Evolutionary conservation across 1,140 invertebrate genomes (phyloP).

Genomic region (Pectinophora gossypiella): DNA sequence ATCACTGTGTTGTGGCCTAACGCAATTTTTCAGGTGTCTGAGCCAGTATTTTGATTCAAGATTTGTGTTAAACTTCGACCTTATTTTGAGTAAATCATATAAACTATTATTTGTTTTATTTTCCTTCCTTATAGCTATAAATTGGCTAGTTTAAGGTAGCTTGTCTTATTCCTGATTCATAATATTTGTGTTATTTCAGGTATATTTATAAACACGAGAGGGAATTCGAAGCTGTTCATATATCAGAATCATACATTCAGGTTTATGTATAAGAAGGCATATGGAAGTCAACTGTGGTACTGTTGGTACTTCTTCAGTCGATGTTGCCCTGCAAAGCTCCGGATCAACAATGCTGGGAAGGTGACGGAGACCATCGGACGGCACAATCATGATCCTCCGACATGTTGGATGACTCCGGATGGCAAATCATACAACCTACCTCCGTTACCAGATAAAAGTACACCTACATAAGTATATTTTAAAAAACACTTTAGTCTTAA

Average conservation of each 20-base stretch:
- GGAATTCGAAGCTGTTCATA: slow-evolving; percentile 67
- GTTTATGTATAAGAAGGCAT: slow-evolving; percentile 70
- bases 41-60: too few species aligned
- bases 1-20: too few species aligned
- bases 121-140: slow-evolving; percentile 21
- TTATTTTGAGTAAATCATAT: background rate
- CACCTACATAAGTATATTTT: slow-evolving; percentile 20
- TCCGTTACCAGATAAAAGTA: slow-evolving; percentile 42
- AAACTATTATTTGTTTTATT: slow-evolving; percentile 26
- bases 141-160: background rate
- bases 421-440: slow-evolving; percentile 63
- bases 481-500: too few species aligned
- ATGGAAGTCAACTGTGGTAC: slow-evolving; percentile 68
- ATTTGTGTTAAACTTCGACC: too few species aligned
- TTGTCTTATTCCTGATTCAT: background rate
- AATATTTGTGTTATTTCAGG: slow-evolving; percentile 40
- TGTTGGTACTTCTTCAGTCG: slow-evolving; percentile 70
- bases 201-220: slow-evolving; percentile 69
- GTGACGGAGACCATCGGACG: slow-evolving; percentile 61
- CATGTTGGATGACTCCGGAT: slow-evolving; percentile 67
- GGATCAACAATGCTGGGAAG: slow-evolving; percentile 62
- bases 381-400: slow-evolving; percentile 66
- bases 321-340: slow-evolving; percentile 61
- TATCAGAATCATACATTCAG: slow-evolving; percentile 70
- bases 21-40: too few species aligned